phyloP scores from a whole-genome alignment of 2,888 invertebrate species.

The Sepiola atlantica region DNA sequence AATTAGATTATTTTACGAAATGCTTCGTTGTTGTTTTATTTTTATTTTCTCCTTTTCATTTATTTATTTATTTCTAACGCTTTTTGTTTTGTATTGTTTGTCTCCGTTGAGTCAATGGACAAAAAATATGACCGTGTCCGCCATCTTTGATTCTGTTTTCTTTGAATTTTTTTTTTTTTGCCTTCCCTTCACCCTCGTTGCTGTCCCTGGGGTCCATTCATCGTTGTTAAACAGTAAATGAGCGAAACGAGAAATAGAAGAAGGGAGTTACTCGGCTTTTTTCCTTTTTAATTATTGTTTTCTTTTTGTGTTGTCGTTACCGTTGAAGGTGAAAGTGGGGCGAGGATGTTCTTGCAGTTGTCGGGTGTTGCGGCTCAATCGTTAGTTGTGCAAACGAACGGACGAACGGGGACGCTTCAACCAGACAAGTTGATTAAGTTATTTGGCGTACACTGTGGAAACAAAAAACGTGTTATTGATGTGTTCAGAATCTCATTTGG shows the following conservation, averaged over 20 bases:
- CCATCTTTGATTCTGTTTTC: neutral
- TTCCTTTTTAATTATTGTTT: neutral
- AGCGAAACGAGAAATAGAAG: neutral
- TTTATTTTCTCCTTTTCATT: neutral
- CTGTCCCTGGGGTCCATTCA: conserved; percentile 4
- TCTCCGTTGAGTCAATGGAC: neutral
- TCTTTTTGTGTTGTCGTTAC: too few relatives aligned
- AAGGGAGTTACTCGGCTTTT: neutral
- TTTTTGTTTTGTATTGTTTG: neutral
- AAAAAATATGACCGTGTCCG: neutral
- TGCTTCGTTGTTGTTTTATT: too few relatives aligned
- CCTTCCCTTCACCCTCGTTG: neutral
- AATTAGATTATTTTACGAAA: neutral
- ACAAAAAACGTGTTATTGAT: conserved; percentile 32
- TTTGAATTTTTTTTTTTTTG: neutral
- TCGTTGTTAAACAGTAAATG: neutral
- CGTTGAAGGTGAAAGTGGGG: too few relatives aligned
- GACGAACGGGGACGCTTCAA: neutral
- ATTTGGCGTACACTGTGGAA: neutral
- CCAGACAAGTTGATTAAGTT: neutral
- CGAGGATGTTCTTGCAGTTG: neutral
- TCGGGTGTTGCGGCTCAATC: neutral
- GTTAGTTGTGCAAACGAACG: neutral
- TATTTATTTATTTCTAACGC: neutral
- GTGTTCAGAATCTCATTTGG: conserved; percentile 12